A percentile compares a stretch with the other conserved stretches of the same genome.
Evolutionary conservation across 2,888 invertebrate species (phyloP).

Genomic region (Strigamia maritima): DNA sequence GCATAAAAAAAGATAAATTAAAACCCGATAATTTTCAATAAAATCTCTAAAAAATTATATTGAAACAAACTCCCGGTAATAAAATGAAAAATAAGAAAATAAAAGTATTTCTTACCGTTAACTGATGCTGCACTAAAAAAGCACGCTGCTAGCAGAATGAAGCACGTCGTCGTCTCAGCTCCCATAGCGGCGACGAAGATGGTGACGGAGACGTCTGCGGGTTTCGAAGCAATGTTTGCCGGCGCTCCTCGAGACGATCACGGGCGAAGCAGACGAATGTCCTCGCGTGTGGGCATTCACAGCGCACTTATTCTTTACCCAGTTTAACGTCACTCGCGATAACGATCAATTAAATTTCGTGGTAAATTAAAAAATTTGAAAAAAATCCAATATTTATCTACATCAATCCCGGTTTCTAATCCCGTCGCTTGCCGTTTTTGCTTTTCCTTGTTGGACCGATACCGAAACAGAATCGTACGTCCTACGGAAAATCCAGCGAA

Average conservation of each 20-base stretch:
- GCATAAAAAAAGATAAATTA: neutral
- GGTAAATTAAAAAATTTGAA: neutral
- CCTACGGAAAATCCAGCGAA: slow-evolving; percentile 26
- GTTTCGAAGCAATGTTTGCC: neutral
- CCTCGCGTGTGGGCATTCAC: slow-evolving; percentile 28
- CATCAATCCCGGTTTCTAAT: slow-evolving; percentile 25
- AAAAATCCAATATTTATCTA: slow-evolving; percentile 5
- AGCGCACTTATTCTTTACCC: neutral
- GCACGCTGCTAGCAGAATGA: slow-evolving; percentile 14
- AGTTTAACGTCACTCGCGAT: slow-evolving; percentile 28
- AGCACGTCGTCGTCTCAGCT: slow-evolving; percentile 17
- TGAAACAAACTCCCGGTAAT: neutral
- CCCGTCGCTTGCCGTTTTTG: neutral
- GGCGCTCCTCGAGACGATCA: neutral
- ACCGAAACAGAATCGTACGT: slow-evolving; percentile 8
- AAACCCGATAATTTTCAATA: neutral
- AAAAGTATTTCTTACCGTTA: neutral
- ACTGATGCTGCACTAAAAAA: neutral
- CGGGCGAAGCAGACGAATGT: slow-evolving; percentile 20
- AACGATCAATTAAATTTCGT: neutral
- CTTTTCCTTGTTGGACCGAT: neutral
- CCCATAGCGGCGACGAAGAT: slow-evolving; percentile 26
- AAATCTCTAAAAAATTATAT: too few relatives aligned
- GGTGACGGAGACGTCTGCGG: slow-evolving; percentile 24
- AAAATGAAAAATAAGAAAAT: neutral